Evolutionary conservation across 2,113 vertebrate species (phyloP), one percentile per base, ranked within the genome.

Genomic region (Sialia sialis): DNA sequence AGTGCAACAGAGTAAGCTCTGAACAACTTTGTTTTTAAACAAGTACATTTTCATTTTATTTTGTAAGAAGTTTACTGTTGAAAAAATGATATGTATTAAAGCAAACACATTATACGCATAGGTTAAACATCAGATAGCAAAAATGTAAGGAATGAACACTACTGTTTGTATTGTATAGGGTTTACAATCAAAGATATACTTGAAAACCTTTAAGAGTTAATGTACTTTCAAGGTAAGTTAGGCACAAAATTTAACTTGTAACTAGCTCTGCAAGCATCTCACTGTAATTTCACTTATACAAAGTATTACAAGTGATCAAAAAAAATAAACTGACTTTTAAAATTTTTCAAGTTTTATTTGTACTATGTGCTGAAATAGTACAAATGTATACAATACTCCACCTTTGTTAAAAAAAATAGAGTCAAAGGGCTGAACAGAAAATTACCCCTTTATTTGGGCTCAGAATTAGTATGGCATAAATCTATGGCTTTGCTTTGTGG

Each of bases 31-130:
- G 76, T 96, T 96, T 96, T 97, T 97, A 98, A 97, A 97, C 95
- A 98, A 98, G 91, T 96, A 96, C 63, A 79, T 83, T 95, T 96
- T 97, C 96, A 93, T 94, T 98, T 97, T 97, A 97, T 97, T 98
- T 97, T 41, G 49, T 97, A 97, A 85, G 96, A 97, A 95, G 82
- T 97, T 97, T 96, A 97, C 90, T 90, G 73, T 97, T 98, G 97
- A 97, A 98, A 98, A 98, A 98, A 96, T 88, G 70, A 36, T 96
- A 92, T 93, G 76, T 98, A 95, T 96, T 97, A 97, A 97, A 98
- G 96, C 97, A 93, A 97, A 95, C 93, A 96, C 86, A 62, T 95
- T 92, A 94, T 98, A 97, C 95, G 95, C 81, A 95, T 36, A 81
- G 96, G 95, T 96, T 95, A 96, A 96, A 97, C 89, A 95, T 87